Evolutionary conservation across 1,140 invertebrate genomes (phyloP), one percentile per base, ranked within the genome.

Genomic region (Manduca sexta): DNA sequence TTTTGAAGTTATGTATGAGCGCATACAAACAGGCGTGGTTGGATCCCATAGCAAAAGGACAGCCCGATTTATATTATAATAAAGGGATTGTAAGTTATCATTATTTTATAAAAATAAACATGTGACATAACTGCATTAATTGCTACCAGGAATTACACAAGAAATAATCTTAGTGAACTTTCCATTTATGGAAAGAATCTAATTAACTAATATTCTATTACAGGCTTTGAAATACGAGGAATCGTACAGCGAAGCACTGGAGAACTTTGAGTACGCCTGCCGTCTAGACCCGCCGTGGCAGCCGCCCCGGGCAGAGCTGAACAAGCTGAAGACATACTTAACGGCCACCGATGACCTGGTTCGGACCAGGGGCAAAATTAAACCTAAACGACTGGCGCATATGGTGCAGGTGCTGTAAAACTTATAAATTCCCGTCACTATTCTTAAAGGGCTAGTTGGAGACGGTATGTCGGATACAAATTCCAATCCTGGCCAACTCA

Each of bases 11-110:
- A 46, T 92, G 91, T 53, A 91, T 96, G 86, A 92, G 92, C 64
- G 93, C 95, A 2, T 97, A 96, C 76, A 86, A 80, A 34, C 93
- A 95, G 84, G 94, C 95, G 7, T 92, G 93, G 84, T 88, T 90
- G 66, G 94, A 96, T 79, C 82, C 91, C 13, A 83, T 92, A 6
- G 91, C 93, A 1, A 90, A 84, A 66, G 91, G 89, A 56, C 93
- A 93, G 71, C 90, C 94, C 1, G 93, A 96, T 88, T 87, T 97
- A 29, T 93, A 94, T 87, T 95, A 92, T 70, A 97, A 96, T 77
- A 93, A 93, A 88, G 93, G 91, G 45, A 89, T 94, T 62, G 94
- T 96, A 87, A 90, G 89, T 88, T 65, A 60, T 14, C 21, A 41
- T 46, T 45, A 56, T 15, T 45, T 49, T 10, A 61, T 39, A n/a